Evolutionary conservation across 2,113 vertebrate species (phyloP).

Genomic region (Jaculus jaculus): DNA sequence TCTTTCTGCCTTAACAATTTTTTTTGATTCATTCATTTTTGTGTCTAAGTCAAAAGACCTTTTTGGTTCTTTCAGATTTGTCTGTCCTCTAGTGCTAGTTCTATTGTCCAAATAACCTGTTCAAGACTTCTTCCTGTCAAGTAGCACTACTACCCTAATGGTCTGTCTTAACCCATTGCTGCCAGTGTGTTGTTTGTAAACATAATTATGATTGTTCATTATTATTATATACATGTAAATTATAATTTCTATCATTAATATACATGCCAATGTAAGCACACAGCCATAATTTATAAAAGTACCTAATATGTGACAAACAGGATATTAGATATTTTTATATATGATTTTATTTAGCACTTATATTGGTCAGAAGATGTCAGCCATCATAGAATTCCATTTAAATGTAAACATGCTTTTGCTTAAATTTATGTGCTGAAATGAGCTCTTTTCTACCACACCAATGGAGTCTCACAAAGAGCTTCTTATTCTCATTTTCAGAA

Average conservation of each 20-base stretch:
- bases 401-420: slow-evolving; percentile 5
- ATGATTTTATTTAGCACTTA: slow-evolving; percentile 21
- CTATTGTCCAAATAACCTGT: background rate
- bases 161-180: background rate
- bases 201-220: slow-evolving; percentile 9
- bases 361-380: background rate
- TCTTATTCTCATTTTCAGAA: background rate
- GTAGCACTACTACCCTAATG: background rate
- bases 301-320: background rate
- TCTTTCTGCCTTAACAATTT: background rate
- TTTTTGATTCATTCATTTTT: slow-evolving; percentile 33
- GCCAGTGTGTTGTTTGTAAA: slow-evolving; percentile 5
- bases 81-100: background rate
- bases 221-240: background rate
- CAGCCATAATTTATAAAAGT: slow-evolving; percentile 14
- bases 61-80: slow-evolving; percentile 9
- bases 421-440: background rate
- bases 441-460: background rate
- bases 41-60: background rate
- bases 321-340: background rate
- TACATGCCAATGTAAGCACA: background rate
- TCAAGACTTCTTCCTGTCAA: slow-evolving; percentile 33
- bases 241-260: slow-evolving; percentile 7
- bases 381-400: background rate
- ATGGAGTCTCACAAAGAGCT: background rate